Conservation (phyloP, 2,888 invertebrate genomes). For the Rhagonycha lutea region DNA sequence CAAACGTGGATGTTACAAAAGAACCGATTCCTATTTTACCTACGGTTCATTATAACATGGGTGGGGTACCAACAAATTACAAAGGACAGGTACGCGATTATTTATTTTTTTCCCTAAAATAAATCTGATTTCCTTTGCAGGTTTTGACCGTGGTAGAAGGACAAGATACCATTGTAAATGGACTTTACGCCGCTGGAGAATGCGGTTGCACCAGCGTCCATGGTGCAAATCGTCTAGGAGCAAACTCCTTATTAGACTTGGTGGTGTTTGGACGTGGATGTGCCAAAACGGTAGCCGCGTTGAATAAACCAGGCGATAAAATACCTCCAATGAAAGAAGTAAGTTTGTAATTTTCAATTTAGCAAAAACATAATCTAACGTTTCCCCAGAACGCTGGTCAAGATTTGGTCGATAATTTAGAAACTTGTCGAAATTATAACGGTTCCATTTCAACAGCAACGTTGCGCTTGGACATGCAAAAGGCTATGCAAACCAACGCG, state of each 20-base stretch:
- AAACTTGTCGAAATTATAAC: constrained; percentile 76
- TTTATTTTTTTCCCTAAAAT: neutral
- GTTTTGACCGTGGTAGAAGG: constrained; percentile 65
- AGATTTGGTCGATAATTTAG: constrained; percentile 89
- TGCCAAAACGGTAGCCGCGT: constrained; percentile 85
- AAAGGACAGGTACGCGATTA: constrained; percentile 77
- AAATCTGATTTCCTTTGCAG: constrained; percentile 49
- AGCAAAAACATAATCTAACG: neutral
- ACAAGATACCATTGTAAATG: constrained; percentile 76
- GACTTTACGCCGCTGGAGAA: constrained; percentile 95
- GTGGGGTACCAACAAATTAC: constrained; percentile 97
- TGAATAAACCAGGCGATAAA: constrained; percentile 83
- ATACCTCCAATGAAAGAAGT: constrained; percentile 74
- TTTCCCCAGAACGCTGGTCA: constrained; percentile 81
- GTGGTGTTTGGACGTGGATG: constrained; percentile 98
- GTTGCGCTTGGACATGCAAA: constrained; percentile 91
- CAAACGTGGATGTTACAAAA: constrained; percentile 97
- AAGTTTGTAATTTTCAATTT: constrained; percentile 42
- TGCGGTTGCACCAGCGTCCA: constrained; percentile 95
- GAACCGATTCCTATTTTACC: constrained; percentile 99
- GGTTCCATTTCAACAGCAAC: constrained; percentile 82
- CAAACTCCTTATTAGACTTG: constrained; percentile 96
- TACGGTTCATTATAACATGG: constrained; percentile 99
- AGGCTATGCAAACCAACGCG: constrained; percentile 96
- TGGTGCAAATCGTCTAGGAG: constrained; percentile 97